Evolutionary conservation across 2,797 vertebrate genomes (phyloP).

Genomic region (Tapera naevia): DNA sequence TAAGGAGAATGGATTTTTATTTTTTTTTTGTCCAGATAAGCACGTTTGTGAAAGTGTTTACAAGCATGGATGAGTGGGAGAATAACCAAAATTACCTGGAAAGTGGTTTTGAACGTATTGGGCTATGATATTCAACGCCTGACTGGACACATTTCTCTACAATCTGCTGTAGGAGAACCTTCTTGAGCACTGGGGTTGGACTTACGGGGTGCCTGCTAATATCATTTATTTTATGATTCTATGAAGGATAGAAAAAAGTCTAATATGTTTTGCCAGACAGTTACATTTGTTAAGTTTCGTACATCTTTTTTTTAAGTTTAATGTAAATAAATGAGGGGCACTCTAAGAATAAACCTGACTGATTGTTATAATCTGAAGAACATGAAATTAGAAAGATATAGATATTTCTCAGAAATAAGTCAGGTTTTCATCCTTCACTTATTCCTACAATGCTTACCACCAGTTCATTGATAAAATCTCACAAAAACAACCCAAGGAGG

Average conservation of each 20-base stretch:
- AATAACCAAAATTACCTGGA: neutral
- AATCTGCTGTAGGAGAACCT: fast-evolving
- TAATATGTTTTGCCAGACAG: neutral
- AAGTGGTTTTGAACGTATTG: neutral
- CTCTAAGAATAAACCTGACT: neutral
- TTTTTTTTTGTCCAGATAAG: neutral
- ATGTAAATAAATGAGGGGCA: fast-evolving
- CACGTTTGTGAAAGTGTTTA: neutral
- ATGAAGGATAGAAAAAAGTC: neutral
- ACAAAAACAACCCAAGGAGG: fast-evolving
- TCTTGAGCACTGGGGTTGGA: neutral
- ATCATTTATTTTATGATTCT: neutral
- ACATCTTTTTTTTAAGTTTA: neutral
- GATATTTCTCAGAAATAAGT: neutral
- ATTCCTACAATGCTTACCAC: neutral
- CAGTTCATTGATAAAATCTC: neutral
- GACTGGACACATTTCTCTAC: neutral
- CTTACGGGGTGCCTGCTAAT: fast-evolving
- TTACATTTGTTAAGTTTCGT: neutral
- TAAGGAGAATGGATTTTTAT: neutral
- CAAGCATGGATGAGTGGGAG: neutral
- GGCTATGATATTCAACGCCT: neutral
- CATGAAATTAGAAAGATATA: neutral
- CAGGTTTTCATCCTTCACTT: neutral
- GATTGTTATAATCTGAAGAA: neutral